Conservation (phyloP, 2,888 invertebrate species). For the Oscheius sp. region DNA sequence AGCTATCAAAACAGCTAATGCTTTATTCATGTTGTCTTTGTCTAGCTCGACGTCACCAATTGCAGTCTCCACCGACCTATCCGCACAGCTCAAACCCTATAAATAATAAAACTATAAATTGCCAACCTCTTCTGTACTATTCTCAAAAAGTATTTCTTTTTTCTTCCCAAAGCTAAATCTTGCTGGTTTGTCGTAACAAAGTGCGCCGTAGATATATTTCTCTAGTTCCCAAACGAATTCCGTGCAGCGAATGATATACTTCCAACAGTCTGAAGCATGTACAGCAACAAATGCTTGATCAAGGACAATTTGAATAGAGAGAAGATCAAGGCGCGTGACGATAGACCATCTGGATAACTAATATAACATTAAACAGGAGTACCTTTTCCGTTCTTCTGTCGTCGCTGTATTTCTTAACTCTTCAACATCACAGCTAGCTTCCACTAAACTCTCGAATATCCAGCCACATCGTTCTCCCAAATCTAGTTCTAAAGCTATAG, state of each 20-base stretch:
- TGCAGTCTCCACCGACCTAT: slow-evolving; percentile 46
- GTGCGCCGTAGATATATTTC: slow-evolving; percentile 78
- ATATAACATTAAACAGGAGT: too few relatives aligned
- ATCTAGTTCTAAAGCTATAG: slow-evolving; percentile 72
- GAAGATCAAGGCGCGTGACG: slow-evolving; percentile 78
- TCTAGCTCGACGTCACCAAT: slow-evolving; percentile 45
- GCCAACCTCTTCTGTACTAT: slow-evolving; percentile 25
- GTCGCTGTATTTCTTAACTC: slow-evolving; percentile 65
- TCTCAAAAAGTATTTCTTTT: slow-evolving; percentile 38
- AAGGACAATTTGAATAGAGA: slow-evolving; percentile 89
- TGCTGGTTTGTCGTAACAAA: slow-evolving; percentile 54
- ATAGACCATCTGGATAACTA: slow-evolving; percentile 24
- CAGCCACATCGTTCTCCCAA: slow-evolving; percentile 89
- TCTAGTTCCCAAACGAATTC: slow-evolving; percentile 90
- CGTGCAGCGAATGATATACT: slow-evolving; percentile 91
- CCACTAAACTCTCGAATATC: slow-evolving; percentile 85
- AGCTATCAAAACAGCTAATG: slow-evolving; percentile 87
- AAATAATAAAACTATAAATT: background rate
- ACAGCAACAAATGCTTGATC: slow-evolving; percentile 88
- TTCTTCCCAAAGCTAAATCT: slow-evolving; percentile 41
- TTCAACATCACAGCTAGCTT: slow-evolving; percentile 84
- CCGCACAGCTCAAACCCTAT: slow-evolving; percentile 29
- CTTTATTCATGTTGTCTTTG: slow-evolving; percentile 74
- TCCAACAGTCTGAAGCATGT: slow-evolving; percentile 92
- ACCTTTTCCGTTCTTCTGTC: slow-evolving; percentile 54